A percentile compares a stretch with the other conserved stretches of the same genome.
These are phyloP conservation scores for Lutjanus campechanus DNA, from an alignment of 2,797 vertebrate species.

Conservation along the genomic window DNA sequence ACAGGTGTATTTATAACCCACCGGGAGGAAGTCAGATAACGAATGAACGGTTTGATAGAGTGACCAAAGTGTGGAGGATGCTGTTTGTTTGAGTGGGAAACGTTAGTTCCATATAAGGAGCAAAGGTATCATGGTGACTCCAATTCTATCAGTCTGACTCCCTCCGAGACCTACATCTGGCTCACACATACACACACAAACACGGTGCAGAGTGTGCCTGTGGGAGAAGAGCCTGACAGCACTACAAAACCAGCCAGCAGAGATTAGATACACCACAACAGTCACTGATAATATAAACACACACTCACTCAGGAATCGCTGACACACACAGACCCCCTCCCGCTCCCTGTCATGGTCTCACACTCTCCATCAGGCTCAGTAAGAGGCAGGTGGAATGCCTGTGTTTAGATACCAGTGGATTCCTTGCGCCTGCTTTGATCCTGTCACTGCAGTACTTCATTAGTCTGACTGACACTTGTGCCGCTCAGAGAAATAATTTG, in stretches of 20 bases:
- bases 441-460: slow-evolving; percentile 28
- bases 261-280: slow-evolving; percentile 89
- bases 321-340: slow-evolving; percentile 57
- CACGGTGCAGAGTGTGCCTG: slow-evolving; percentile 59
- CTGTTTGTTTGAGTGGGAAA: slow-evolving; percentile 37
- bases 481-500: slow-evolving; percentile 18
- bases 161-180: slow-evolving; percentile 48
- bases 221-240: slow-evolving; percentile 78
- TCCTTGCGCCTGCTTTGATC: slow-evolving; percentile 52
- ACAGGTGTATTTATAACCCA: slow-evolving; percentile 4
- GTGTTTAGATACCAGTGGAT: slow-evolving; percentile 64
- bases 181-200: slow-evolving; percentile 18
- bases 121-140: slow-evolving; percentile 51
- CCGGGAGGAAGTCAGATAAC: slow-evolving; percentile 27
- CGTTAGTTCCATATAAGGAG: slow-evolving; percentile 74
- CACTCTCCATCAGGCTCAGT: slow-evolving; percentile 54
- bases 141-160: slow-evolving; percentile 59
- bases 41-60: slow-evolving; percentile 7
- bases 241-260: slow-evolving; percentile 76
- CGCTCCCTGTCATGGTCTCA: slow-evolving; percentile 26
- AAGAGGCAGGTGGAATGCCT: slow-evolving; percentile 67
- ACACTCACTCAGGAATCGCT: slow-evolving; percentile 59
- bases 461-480: slow-evolving; percentile 21
- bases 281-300: slow-evolving; percentile 76
- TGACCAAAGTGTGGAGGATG: background rate